These are phyloP conservation scores for Micrastur ruficollis DNA, from an alignment of 2,797 vertebrate species.

Conservation along the genomic window DNA sequence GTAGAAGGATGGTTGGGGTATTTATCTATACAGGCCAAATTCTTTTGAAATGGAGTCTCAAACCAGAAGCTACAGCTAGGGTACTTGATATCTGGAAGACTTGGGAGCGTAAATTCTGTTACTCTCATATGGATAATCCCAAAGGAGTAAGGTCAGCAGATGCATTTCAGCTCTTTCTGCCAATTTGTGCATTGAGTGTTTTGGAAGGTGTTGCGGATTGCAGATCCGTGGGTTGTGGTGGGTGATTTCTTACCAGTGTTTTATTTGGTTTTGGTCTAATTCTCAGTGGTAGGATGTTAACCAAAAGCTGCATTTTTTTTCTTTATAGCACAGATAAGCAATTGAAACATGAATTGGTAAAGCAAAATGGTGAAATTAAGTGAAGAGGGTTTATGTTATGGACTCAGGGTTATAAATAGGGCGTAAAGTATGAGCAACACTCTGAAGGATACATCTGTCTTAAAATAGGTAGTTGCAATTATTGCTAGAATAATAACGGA, in stretches of 20 bases:
- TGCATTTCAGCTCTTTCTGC: not conserved
- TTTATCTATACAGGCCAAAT: not conserved
- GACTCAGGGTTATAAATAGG: not conserved
- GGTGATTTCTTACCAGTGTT: not conserved
- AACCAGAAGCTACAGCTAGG: not conserved
- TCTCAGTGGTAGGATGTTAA: not conserved
- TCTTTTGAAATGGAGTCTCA: not conserved
- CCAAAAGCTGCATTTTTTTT: not conserved
- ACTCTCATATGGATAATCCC: not conserved
- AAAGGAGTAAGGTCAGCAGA: not conserved
- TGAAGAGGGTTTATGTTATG: fast-evolving
- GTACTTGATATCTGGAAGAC: too few species aligned
- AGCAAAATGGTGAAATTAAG: not conserved
- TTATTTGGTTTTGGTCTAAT: not conserved
- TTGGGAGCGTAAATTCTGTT: not conserved
- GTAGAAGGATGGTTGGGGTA: not conserved
- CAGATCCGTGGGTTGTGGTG: too few species aligned
- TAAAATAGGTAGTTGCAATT: fast-evolving
- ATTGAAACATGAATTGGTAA: not conserved
- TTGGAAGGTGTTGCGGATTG: not conserved
- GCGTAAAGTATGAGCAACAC: not conserved
- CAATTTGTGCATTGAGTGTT: not conserved
- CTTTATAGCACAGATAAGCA: not conserved
- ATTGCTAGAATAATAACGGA: not conserved
- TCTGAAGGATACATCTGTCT: not conserved